phyloP scores from a whole-genome alignment of 2,797 vertebrate genomes.

The Ambastaia sidthimunki region DNA sequence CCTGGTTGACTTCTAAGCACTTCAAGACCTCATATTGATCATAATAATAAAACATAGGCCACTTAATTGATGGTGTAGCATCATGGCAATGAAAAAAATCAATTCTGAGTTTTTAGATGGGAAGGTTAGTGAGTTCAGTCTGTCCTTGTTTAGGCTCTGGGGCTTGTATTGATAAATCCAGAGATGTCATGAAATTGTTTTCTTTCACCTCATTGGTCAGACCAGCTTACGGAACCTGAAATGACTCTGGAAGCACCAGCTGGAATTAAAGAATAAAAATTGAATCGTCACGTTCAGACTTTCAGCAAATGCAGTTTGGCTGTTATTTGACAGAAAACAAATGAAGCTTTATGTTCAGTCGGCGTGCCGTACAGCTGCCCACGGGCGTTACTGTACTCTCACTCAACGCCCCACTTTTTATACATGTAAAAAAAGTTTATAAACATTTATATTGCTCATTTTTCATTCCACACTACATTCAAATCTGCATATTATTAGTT shows the following conservation, averaged over 20 bases:
- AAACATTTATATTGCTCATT: conserved; percentile 21
- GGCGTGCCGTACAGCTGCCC: not conserved
- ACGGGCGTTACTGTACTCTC: conserved; percentile 12
- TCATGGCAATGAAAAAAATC: conserved; percentile 61
- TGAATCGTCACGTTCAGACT: not conserved
- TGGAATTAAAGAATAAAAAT: not conserved
- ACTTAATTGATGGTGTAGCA: conserved; percentile 65
- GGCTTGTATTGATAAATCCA: conserved; percentile 62
- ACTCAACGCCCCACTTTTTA: not conserved
- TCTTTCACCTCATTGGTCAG: not conserved
- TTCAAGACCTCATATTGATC: conserved; percentile 73
- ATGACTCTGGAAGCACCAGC: not conserved
- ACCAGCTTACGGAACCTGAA: conserved; percentile 5
- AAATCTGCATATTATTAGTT: not conserved
- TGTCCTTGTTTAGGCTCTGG: conserved; percentile 61
- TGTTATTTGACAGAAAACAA: conserved; percentile 34
- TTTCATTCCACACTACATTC: not conserved
- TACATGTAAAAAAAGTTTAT: conserved; percentile 13
- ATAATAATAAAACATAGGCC: conserved; percentile 67
- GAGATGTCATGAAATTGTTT: conserved; percentile 12
- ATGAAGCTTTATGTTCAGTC: not conserved
- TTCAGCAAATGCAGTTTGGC: conserved; percentile 26
- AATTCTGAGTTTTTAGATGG: conserved; percentile 67
- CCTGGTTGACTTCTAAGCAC: conserved; percentile 56
- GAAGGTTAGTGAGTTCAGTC: conserved; percentile 67